Evolutionary conservation across 1,140 invertebrate species (phyloP).

Genomic region (Rhysida immarginata): DNA sequence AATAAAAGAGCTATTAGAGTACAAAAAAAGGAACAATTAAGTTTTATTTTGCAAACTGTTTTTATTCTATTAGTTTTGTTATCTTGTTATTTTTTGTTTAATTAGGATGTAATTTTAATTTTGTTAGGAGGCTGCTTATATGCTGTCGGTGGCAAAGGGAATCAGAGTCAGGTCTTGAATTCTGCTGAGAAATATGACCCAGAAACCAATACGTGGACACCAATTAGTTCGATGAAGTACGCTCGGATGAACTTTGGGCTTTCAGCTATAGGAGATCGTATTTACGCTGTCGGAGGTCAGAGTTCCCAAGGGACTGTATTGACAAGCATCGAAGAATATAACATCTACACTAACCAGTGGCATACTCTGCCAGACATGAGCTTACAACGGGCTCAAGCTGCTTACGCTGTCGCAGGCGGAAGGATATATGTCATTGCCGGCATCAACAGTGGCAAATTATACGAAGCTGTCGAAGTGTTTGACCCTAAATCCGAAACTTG

Average conservation of each 20-base stretch:
- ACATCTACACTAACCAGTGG: constrained; percentile 42
- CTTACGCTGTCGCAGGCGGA: constrained; percentile 48
- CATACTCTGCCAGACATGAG: constrained; percentile 46
- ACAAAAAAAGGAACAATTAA: too few species aligned
- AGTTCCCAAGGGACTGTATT: constrained; percentile 24
- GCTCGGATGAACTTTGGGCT: constrained; percentile 40
- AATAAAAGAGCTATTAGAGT: too few species aligned
- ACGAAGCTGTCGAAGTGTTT: constrained; percentile 7
- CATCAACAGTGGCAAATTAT: constrained; percentile 29
- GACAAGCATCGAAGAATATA: constrained; percentile 42
- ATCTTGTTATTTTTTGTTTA: neutral
- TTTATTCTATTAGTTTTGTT: too few species aligned
- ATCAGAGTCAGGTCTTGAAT: constrained; percentile 34
- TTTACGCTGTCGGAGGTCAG: constrained; percentile 37
- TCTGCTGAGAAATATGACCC: constrained; percentile 74
- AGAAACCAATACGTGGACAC: constrained; percentile 65
- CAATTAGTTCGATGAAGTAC: constrained; percentile 47
- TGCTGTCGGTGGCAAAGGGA: constrained; percentile 5
- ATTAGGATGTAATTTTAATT: neutral
- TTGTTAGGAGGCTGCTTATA: constrained; percentile 2
- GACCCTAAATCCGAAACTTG: constrained; percentile 1
- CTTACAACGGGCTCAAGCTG: constrained; percentile 49
- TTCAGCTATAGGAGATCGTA: constrained; percentile 32
- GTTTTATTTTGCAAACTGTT: too few species aligned
- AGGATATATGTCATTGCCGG: constrained; percentile 52